A percentile compares a stretch with the other conserved stretches of the same genome.
These are phyloP conservation scores for Casuarius casuarius DNA, from an alignment of 2,113 vertebrate genomes.

Conservation along the genomic window DNA sequence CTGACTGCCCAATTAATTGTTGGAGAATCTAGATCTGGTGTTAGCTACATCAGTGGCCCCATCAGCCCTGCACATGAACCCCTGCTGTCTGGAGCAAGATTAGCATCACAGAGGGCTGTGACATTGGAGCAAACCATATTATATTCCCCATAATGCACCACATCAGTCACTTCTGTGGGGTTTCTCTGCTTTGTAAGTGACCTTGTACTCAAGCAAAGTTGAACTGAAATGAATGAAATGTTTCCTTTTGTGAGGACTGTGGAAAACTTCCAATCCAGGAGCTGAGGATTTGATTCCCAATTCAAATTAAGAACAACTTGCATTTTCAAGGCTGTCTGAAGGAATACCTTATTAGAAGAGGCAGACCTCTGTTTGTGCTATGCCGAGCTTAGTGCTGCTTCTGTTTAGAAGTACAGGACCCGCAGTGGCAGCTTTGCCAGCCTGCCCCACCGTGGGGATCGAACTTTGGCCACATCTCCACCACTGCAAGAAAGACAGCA, in stretches of 20 bases:
- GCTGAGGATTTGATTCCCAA: not conserved
- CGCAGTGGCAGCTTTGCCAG: not conserved
- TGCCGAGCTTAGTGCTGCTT: not conserved
- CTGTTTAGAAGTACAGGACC: not conserved
- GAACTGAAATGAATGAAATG: not conserved
- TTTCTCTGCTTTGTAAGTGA: not conserved
- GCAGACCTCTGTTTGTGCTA: not conserved
- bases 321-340: not conserved
- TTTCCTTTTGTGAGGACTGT: not conserved
- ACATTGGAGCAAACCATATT: not conserved
- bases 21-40: too few relatives aligned
- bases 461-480: accelerated
- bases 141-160: not conserved
- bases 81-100: not conserved
- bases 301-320: not conserved
- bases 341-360: not conserved
- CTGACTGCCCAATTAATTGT: too few relatives aligned
- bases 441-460: too few relatives aligned
- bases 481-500: not conserved
- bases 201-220: not conserved
- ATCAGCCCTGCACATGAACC: not conserved
- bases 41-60: too few relatives aligned
- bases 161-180: not conserved
- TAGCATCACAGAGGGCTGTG: not conserved
- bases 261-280: not conserved